Evolutionary conservation across 2,888 invertebrate genomes (phyloP), one percentile per base, ranked within the genome.

Genomic region (Xanthorhoe spadicearia): DNA sequence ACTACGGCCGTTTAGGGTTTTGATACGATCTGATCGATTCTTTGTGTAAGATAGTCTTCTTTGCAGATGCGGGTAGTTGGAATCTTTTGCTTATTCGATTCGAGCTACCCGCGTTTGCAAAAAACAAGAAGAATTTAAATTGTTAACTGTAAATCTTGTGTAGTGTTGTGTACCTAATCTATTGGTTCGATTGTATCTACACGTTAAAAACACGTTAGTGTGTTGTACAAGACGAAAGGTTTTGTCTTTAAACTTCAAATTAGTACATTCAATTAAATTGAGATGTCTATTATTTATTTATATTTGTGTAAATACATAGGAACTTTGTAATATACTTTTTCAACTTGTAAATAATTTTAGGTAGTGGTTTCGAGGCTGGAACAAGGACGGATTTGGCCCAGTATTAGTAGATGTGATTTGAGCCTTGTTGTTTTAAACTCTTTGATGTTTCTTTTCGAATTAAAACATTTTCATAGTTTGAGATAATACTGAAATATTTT

Each of bases 201-300:
- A 80, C 74, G 73, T n/a, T n/a, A n/a, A n/a, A 75, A 79, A 79
- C 75, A 77, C 77, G 77, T 77, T 77, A 76, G 77, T 75, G 74
- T 81, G 74, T 80, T 77, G 79, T 79, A 77, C 68, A 73, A 88
- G 86, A 86, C 85, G 76, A 76, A 69, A 72, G 69, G 61, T 56
- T 75, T 77, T 80, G 85, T 87, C 86, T 85, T 83, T 85, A 86
- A 87, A 85, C 80, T 83, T 82, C 83, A 79, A 84, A 81, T 81
- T 85, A 82, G 83, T 82, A 81, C 86, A 85, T 91, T 88, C 90
- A 90, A 92, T 91, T 73, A 87, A 90, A 92, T 91, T 90, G 89
- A 88, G 81, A 87, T 89, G 91, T 90, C 83, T 85, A 82, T 87
- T 92, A 92, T 91, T 92, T 91, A 91, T 90, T 91, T 89, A 80